These are phyloP conservation scores for Petroica traversi DNA, from an alignment of 2,113 vertebrate species.

Conservation along the genomic window DNA sequence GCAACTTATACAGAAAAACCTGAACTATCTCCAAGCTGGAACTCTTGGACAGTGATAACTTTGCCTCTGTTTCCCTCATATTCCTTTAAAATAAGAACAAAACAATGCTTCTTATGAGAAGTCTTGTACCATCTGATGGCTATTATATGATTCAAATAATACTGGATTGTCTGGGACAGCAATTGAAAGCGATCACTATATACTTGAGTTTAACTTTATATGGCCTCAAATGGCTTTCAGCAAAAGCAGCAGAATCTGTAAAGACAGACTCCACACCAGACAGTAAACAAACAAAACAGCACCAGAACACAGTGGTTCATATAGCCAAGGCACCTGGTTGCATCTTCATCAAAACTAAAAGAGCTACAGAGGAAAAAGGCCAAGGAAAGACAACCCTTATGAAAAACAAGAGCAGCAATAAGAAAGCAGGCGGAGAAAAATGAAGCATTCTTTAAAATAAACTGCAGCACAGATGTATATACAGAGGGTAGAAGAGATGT, in stretches of 20 bases:
- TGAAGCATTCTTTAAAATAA: neutral
- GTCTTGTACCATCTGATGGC: neutral
- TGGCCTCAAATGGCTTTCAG: neutral
- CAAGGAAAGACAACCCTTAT: neutral
- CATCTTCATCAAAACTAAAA: slow-evolving; percentile 1
- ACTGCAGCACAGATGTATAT: neutral
- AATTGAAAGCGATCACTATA: neutral
- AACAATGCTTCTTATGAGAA: neutral
- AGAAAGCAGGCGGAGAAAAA: slow-evolving; percentile 3
- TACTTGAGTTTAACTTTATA: neutral
- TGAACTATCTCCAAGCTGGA: neutral
- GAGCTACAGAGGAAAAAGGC: neutral
- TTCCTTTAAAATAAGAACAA: neutral
- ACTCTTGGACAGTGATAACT: neutral
- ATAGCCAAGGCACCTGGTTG: neutral
- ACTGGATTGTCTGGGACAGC: neutral
- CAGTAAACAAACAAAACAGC: neutral
- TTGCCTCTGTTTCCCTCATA: neutral
- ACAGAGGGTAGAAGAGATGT: neutral
- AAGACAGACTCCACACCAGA: neutral
- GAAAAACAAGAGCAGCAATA: slow-evolving; percentile 22
- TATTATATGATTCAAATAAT: neutral
- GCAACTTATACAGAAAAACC: neutral
- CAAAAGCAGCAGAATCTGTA: neutral
- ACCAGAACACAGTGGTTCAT: neutral